phyloP scores from a whole-genome alignment of 2,797 vertebrate genomes.

The Hydrocynus forskahlii region DNA sequence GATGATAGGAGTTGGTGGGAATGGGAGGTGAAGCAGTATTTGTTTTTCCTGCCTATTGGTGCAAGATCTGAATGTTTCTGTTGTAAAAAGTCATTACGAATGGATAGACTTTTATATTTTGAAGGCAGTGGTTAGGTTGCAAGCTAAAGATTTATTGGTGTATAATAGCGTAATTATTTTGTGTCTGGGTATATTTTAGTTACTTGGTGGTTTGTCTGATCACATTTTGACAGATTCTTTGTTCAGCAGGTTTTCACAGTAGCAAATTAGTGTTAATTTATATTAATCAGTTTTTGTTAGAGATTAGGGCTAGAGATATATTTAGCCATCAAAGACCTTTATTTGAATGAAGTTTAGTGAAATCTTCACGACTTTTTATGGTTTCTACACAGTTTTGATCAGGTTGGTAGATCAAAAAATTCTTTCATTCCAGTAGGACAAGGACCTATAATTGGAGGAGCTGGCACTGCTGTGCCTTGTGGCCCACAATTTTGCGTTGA shows the following conservation, averaged over 20 bases:
- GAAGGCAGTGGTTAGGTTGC: no score
- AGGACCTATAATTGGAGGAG: slow-evolving; percentile 60
- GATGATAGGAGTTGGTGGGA: background rate
- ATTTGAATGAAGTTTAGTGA: background rate
- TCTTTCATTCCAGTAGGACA: slow-evolving; percentile 36
- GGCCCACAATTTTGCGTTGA: slow-evolving; percentile 70
- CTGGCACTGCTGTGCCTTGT: slow-evolving; percentile 61
- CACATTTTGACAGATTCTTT: background rate
- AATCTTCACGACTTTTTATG: background rate
- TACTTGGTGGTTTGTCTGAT: background rate
- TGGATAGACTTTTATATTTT: no score
- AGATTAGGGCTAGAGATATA: no score
- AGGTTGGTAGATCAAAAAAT: slow-evolving; percentile 24
- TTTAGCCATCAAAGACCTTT: background rate
- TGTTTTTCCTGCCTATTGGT: no score
- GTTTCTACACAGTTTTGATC: slow-evolving; percentile 16
- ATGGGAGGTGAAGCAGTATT: background rate
- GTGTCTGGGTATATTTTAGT: no score
- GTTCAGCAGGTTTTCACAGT: background rate
- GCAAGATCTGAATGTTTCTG: no score
- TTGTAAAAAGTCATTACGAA: no score
- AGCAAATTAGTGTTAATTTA: background rate
- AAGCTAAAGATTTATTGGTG: no score
- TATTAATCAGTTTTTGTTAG: background rate
- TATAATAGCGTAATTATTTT: no score